A percentile compares a stretch with the other conserved stretches of the same genome.
Conservation (phyloP, 2,888 invertebrate genomes). For the Euplagia quadripunctaria region DNA sequence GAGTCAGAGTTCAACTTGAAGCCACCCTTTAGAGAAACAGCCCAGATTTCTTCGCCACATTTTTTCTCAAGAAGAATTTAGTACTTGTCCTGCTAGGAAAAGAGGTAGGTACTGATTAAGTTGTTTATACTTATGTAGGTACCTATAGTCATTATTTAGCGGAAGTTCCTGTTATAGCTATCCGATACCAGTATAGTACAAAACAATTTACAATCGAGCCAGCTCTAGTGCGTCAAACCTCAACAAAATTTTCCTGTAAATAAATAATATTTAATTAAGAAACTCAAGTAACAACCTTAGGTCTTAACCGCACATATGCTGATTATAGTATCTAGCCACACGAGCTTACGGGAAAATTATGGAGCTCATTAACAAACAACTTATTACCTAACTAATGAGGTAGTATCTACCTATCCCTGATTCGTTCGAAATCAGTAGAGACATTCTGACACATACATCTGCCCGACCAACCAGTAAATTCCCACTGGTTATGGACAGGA, state of each 20-base stretch:
- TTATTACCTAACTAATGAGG: neutral
- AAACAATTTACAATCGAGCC: conserved; percentile 7
- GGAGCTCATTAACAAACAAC: neutral
- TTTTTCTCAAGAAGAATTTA: too few species aligned
- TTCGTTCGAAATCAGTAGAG: neutral
- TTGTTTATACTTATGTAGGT: neutral
- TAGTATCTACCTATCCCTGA: neutral
- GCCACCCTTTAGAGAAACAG: too few species aligned
- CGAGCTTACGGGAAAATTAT: neutral
- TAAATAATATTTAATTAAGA: conserved; percentile 2
- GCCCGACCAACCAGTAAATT: neutral
- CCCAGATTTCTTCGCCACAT: too few species aligned
- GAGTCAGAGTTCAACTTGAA: too few species aligned
- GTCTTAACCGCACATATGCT: neutral
- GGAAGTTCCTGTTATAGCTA: conserved; percentile 16
- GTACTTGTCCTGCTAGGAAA: too few species aligned
- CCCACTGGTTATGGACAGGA: neutral
- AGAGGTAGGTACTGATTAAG: conserved; percentile 4
- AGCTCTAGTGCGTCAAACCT: neutral
- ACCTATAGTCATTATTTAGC: neutral
- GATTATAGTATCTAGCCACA: neutral
- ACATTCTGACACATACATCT: neutral
- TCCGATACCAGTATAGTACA: neutral
- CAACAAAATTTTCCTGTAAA: conserved; percentile 14
- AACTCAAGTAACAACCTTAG: neutral